These are phyloP conservation scores for Chionoecetes opilio DNA, from an alignment of 1,140 invertebrate genomes.

Conservation along the genomic window DNA sequence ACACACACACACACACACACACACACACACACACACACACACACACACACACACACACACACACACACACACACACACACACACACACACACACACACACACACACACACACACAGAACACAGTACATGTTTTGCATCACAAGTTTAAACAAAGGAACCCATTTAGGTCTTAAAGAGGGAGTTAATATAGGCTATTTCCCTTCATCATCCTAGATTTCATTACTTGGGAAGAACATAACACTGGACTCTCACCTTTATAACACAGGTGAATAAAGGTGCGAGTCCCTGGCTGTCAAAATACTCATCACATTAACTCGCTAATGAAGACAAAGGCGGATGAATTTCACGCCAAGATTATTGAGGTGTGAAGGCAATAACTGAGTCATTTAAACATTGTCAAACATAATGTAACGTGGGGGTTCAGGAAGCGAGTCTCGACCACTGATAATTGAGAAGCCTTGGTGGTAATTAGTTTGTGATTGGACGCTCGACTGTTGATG, in stretches of 20 bases:
- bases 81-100: not conserved
- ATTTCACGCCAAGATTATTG: conserved; percentile 74
- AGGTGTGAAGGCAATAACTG: conserved; percentile 70
- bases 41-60: not conserved
- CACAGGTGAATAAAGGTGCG: not conserved
- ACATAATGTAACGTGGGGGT: conserved; percentile 70
- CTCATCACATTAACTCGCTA: conserved; percentile 43
- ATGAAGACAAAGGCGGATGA: conserved; percentile 60
- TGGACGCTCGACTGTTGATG: conserved; percentile 3
- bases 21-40: not conserved
- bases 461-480: conserved; percentile 74
- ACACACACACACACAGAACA: not conserved
- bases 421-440: conserved; percentile 52
- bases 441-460: conserved; percentile 69
- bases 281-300: not conserved
- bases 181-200: not conserved
- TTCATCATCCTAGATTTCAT: not conserved
- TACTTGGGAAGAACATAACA: not conserved
- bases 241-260: not conserved
- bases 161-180: not conserved
- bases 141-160: not conserved
- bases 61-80: not conserved
- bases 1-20: not conserved
- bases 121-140: not conserved
- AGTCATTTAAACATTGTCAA: conserved; percentile 78